Conservation (phyloP, 35 echinoderm and acorn worm species). For the Heliocidaris erythrogramma region DNA sequence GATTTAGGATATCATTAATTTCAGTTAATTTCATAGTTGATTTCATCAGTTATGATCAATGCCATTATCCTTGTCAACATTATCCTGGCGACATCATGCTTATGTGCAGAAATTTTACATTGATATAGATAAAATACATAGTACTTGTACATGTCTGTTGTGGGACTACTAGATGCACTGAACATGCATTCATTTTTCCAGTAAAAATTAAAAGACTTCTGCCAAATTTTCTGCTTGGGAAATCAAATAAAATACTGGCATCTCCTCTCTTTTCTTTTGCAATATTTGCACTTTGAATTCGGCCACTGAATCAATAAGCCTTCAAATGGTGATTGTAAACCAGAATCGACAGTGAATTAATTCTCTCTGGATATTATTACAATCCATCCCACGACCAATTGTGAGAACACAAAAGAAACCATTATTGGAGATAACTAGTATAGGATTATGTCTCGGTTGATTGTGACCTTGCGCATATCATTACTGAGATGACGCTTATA, state of each 20-base stretch:
- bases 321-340: neutral
- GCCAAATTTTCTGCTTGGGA: too few species aligned
- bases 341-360: neutral
- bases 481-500: neutral
- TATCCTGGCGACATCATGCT: too few species aligned
- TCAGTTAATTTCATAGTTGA: too few species aligned
- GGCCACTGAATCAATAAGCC: neutral
- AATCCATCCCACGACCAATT: neutral
- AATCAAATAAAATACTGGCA: neutral
- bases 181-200: too few species aligned
- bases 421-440: neutral
- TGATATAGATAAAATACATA: too few species aligned
- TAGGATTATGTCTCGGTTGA: neutral
- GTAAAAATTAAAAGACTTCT: too few species aligned
- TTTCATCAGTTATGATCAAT: too few species aligned
- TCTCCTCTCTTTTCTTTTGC: neutral
- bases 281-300: neutral
- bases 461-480: conserved; percentile 8
- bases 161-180: too few species aligned
- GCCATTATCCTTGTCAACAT: too few species aligned
- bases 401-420: neutral
- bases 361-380: neutral
- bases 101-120: too few species aligned
- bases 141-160: too few species aligned
- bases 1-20: too few species aligned